phyloP scores from a whole-genome alignment of 2,888 invertebrate genomes.

The Drosophila multiciliata region DNA sequence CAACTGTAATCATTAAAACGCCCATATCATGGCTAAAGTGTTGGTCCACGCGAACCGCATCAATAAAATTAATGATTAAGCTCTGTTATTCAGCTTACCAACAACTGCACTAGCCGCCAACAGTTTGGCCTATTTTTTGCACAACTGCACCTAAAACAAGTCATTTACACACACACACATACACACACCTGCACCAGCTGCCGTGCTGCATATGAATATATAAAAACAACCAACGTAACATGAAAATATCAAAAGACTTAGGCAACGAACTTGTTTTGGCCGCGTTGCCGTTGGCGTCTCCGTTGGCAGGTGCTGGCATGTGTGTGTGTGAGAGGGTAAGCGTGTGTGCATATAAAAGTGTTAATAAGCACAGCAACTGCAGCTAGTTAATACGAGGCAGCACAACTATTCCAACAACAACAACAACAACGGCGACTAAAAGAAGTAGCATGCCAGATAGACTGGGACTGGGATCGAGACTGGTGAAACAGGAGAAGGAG shows the following conservation, averaged over 20 bases:
- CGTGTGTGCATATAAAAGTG: constrained; percentile 63
- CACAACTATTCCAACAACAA: constrained; percentile 62
- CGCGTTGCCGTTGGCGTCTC: constrained; percentile 31
- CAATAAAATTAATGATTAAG: constrained; percentile 43
- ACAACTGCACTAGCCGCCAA: constrained; percentile 61
- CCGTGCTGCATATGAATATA: constrained; percentile 59
- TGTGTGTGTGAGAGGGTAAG: constrained; percentile 24
- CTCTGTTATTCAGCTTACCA: constrained; percentile 43
- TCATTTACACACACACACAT: constrained; percentile 35
- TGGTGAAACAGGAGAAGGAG: not conserved
- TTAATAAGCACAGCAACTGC: constrained; percentile 77
- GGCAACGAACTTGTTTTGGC: constrained; percentile 75
- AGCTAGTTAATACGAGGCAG: constrained; percentile 72
- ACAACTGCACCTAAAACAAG: constrained; percentile 63
- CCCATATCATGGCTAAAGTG: constrained; percentile 15
- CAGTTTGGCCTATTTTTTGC: constrained; percentile 74
- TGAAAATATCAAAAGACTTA: constrained; percentile 70
- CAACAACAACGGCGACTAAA: constrained; percentile 26
- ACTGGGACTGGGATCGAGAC: constrained; percentile 32
- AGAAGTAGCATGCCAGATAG: constrained; percentile 52
- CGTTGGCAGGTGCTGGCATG: constrained; percentile 45
- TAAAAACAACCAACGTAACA: constrained; percentile 53
- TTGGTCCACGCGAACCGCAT: constrained; percentile 7
- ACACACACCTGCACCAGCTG: constrained; percentile 30
- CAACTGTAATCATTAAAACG: constrained; percentile 25